Conservation (phyloP, 2,888 invertebrate genomes). For the Cerastoderma edule region DNA sequence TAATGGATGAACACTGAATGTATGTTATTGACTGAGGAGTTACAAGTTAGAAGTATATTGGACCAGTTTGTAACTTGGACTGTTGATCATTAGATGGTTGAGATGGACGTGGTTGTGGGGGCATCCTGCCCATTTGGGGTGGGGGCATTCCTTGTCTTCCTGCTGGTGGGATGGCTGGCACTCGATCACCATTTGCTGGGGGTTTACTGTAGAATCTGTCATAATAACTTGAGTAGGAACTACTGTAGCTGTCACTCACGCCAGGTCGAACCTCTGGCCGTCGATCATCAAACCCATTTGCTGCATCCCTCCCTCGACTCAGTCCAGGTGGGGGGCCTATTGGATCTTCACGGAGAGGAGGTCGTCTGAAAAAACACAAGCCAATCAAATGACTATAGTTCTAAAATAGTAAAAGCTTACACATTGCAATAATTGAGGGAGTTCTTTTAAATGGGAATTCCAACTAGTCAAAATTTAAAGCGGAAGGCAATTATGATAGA, state of each 20-base stretch:
- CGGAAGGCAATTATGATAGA: no score
- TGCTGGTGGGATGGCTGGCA: slow-evolving; percentile 10
- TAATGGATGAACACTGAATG: no score
- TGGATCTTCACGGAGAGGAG: slow-evolving; percentile 35
- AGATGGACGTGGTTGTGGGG: background rate
- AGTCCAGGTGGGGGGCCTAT: slow-evolving; percentile 37
- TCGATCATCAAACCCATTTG: slow-evolving; percentile 63
- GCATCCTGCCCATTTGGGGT: background rate
- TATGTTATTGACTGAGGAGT: no score
- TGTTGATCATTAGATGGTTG: slow-evolving; percentile 45
- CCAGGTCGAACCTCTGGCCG: slow-evolving; percentile 33
- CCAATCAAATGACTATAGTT: no score
- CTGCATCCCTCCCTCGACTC: slow-evolving; percentile 35
- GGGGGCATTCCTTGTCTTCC: slow-evolving; percentile 10
- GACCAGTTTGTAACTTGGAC: slow-evolving; percentile 53
- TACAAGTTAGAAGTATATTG: slow-evolving; percentile 54
- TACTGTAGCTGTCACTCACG: slow-evolving; percentile 48
- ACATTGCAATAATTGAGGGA: no score
- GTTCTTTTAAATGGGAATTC: no score
- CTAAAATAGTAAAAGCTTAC: no score
- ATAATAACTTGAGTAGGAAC: slow-evolving; percentile 64
- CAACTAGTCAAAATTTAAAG: no score
- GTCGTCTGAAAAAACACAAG: slow-evolving; percentile 39
- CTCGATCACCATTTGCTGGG: slow-evolving; percentile 36
- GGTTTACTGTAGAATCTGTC: slow-evolving; percentile 68